Base-by-base conservation (phyloP, 2,113 vertebrate genomes). In the Cnemophilus loriae region DNA sequence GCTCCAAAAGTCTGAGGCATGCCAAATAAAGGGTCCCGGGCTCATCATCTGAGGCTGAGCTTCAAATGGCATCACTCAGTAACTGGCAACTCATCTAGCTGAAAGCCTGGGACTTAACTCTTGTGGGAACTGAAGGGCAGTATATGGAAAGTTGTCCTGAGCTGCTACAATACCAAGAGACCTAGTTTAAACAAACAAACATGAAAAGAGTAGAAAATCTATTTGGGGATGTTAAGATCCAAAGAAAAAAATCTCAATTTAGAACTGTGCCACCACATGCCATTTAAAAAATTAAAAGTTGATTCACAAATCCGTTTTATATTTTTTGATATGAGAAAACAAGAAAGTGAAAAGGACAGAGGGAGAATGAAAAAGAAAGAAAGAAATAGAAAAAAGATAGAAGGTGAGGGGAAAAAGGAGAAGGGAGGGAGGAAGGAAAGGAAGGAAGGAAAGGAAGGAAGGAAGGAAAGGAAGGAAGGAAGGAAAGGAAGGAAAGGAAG, bases 41-140 rank as follows among this genome's bases (percentile, higher is more conserved):
- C 94, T 95, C 95, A 95, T 97, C 96, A 89, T 95, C 94, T 90
- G 96, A 92, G 96, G 92, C 93, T 60, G 79, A 53, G 70, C 95
- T 97, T 97, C 98, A 97, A 89, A 97, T 95, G 96, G 97, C 95
- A 97, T 97, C 94, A 42, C 59, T 93, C 73, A 76, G 65, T 56
- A 89, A 73, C 87, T 94, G 50, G 93, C 87, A 97, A 94, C 75
- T 93, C 87, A 55, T 95, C 39, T 77, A 33, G 89, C 67, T 92
- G 60, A 90, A 95, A 95, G 86, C 78, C 81, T 89, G 93, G 89
- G 89, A 94, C 73, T 96, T 97, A 96, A 96, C 94, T 96, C 59
- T 94, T 96, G 53, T 97, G 95, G 91, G 94, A 97, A 87, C 93
- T 91, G 89, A 95, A 65, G 86, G 94, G 80, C 91, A 95, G 77